Evolutionary conservation across 2,113 vertebrate species (phyloP), one percentile per base, ranked within the genome.

Genomic region (Balaeniceps rex): DNA sequence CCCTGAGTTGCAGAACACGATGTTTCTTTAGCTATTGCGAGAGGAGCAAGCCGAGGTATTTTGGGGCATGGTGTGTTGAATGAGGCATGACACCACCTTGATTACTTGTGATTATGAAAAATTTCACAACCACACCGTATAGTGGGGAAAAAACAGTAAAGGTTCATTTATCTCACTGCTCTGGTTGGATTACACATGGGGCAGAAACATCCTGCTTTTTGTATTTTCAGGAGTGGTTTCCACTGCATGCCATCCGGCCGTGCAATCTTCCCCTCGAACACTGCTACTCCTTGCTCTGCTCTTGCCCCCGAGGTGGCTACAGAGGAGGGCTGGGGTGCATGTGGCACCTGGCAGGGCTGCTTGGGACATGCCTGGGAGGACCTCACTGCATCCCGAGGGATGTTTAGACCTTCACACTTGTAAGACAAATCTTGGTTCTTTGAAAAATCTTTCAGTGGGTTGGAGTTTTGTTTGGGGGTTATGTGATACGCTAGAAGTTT

Each of bases 171-270:
- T 57, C 34, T 94, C 46, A 9, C 33, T 77, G 58, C n/a, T 68
- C 51, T 82, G 44, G 7, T 29, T 0, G 3, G 71, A 31, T 82
- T 54, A 75, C 17, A 28, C 7, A 11, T 17, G 2, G 10, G 57
- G 25, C 66, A 79, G 61, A 49, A 80, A 65, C 25, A 65, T 85
- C 11, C 66, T 80, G 44, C 7, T 44, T 86, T 76, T 65, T 61
- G 14, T 70, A 9, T 83, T 80, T 93, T 64, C 49, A 68, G 63
- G 31, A 61, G 17, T 4, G 4, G 9, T 58, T 94, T 94, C n/a
- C 15, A 13, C 22, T 36, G 19, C 17, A 4, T 33, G 34, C 33
- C 52, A 55, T 25, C 12, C 1, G 1, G 40, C 51, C 3, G 1
- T 34, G 54, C 34, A 58, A 34, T 36, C 40, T 42, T 57, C 44